phyloP scores from a whole-genome alignment of 2,113 vertebrate species.

The Apistogramma diplotaenia region DNA sequence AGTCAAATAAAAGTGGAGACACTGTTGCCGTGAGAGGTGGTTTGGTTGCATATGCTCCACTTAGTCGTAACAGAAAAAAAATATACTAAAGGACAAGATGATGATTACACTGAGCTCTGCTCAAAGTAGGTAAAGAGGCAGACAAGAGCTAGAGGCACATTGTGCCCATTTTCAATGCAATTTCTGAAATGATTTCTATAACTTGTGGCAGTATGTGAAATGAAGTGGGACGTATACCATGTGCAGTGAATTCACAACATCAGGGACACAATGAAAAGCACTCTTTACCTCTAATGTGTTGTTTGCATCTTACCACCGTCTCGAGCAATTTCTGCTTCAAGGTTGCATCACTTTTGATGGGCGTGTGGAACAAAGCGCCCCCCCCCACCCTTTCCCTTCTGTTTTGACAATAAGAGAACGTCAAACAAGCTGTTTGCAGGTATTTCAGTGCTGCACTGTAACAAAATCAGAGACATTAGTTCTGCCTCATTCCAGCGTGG shows the following conservation, averaged over 20 bases:
- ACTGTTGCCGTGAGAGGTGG: neutral
- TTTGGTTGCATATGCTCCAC: neutral
- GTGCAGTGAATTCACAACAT: neutral
- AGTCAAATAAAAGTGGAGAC: neutral
- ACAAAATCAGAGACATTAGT: neutral
- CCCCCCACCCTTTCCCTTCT: neutral
- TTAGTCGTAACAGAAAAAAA: neutral
- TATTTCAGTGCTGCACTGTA: neutral
- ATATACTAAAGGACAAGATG: neutral
- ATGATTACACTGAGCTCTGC: neutral
- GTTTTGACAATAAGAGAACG: neutral
- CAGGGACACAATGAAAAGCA: neutral
- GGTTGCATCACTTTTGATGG: neutral
- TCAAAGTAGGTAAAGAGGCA: neutral
- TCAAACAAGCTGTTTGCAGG: neutral
- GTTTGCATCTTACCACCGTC: neutral
- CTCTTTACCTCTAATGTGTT: neutral
- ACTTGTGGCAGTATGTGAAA: neutral
- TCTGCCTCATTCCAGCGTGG: neutral
- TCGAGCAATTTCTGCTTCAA: slow-evolving; percentile 13
- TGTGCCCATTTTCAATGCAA: neutral
- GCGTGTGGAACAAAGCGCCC: neutral
- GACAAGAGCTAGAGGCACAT: neutral
- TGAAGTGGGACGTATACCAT: neutral
- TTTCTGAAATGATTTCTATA: neutral